Percentiles rank a stretch among this genome's conserved stretches.
Conservation (phyloP, 2,113 vertebrate genomes). For the Bufo bufo region DNA sequence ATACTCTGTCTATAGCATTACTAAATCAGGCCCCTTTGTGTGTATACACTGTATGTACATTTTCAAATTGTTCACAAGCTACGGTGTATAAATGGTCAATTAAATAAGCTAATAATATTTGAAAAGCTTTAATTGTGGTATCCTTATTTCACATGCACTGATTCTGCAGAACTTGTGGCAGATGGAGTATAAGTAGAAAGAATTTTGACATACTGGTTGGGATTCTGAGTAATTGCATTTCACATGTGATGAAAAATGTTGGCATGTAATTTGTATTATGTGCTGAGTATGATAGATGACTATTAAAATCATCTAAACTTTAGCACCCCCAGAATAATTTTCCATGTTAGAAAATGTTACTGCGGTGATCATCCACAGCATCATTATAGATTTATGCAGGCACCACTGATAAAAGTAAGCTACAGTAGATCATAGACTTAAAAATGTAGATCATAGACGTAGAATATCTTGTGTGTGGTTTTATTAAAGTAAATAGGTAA, state of each 20-base stretch:
- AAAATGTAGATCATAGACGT: no score
- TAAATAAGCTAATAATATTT: background rate
- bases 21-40: no score
- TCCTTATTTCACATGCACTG: background rate
- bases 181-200: slow-evolving; percentile 9
- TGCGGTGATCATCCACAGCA: background rate
- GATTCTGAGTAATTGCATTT: slow-evolving; percentile 38
- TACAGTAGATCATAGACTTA: no score
- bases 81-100: background rate
- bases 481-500: no score
- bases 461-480: no score
- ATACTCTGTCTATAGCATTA: no score
- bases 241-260: slow-evolving; percentile 30
- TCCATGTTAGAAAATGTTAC: slow-evolving; percentile 7
- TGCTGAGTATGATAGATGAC: slow-evolving; percentile 19
- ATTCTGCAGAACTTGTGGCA: background rate
- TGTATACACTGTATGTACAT: no score
- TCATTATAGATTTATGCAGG: background rate
- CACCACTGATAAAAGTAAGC: background rate
- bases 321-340: background rate
- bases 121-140: background rate
- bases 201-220: slow-evolving; percentile 19
- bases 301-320: slow-evolving; percentile 19
- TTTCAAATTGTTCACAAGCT: no score
- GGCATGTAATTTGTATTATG: slow-evolving; percentile 14